Conservation (phyloP, 2,888 invertebrate genomes). For the Andrena fulva region DNA sequence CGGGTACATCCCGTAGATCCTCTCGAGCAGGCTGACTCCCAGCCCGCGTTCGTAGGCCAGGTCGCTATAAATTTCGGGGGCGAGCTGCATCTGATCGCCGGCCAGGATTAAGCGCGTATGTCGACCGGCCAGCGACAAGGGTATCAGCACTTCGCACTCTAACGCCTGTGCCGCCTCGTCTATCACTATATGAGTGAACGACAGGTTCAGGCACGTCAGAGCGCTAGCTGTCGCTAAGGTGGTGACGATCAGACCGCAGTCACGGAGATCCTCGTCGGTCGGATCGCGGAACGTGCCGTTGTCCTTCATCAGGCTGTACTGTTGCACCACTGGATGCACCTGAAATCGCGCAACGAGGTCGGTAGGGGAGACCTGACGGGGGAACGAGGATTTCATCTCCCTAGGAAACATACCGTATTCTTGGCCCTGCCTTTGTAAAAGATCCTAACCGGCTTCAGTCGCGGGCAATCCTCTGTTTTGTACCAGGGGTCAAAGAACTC, state of each 20-base stretch:
- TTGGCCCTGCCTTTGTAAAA: constrained; percentile 93
- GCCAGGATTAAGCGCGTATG: constrained; percentile 92
- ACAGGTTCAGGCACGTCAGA: constrained; percentile 88
- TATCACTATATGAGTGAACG: constrained; percentile 92
- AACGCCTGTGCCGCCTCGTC: constrained; percentile 96
- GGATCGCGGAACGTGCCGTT: constrained; percentile 89
- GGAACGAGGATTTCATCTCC: neutral
- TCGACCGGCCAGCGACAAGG: constrained; percentile 90
- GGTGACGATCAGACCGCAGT: constrained; percentile 90
- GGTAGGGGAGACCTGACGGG: neutral
- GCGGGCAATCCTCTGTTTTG: constrained; percentile 88
- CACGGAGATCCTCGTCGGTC: constrained; percentile 89
- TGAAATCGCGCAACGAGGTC: constrained; percentile 54
- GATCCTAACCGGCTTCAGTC: constrained; percentile 89
- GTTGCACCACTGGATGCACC: constrained; percentile 79
- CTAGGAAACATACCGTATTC: constrained; percentile 88
- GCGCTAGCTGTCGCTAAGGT: constrained; percentile 92
- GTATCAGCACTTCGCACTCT: constrained; percentile 94
- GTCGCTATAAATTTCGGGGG: constrained; percentile 92
- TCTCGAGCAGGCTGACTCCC: constrained; percentile 91
- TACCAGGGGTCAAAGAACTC: constrained; percentile 93
- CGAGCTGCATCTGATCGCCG: constrained; percentile 94
- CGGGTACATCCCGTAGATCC: constrained; percentile 92
- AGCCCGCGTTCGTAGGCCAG: constrained; percentile 90
- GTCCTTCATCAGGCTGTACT: constrained; percentile 91